Percentiles rank a stretch among this genome's conserved stretches.
Evolutionary conservation across 2,797 vertebrate genomes (phyloP).

Genomic region (Eptatretus atami): DNA sequence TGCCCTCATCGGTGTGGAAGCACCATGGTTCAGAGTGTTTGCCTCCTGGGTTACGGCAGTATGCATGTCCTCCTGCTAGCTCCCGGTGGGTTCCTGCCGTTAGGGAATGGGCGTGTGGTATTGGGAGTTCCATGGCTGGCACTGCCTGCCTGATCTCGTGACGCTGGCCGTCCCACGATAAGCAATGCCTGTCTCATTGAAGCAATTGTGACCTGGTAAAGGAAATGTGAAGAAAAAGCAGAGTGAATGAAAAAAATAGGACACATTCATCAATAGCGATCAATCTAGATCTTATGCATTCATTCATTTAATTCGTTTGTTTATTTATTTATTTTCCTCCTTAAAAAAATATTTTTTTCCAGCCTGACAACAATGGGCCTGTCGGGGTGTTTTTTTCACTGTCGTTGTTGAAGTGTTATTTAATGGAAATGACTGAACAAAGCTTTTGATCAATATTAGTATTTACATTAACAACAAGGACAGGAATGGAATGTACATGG

Average conservation of each 20-base stretch:
- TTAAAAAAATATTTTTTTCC: too few relatives aligned
- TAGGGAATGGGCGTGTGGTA: slow-evolving; percentile 39
- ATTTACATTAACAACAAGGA: too few relatives aligned
- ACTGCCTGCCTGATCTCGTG: slow-evolving; percentile 47
- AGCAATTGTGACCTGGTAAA: slow-evolving; percentile 48
- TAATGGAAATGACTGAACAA: too few relatives aligned
- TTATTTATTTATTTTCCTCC: too few relatives aligned
- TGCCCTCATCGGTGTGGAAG: slow-evolving; percentile 57
- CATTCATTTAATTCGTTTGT: too few relatives aligned
- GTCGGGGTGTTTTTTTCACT: too few relatives aligned
- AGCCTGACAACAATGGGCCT: too few relatives aligned
- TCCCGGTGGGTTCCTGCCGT: slow-evolving; percentile 34
- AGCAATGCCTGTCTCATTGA: slow-evolving; percentile 49
- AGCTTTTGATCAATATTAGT: too few relatives aligned
- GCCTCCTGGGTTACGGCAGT: slow-evolving; percentile 71
- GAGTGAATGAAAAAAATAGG: not conserved
- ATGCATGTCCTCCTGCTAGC: slow-evolving; percentile 50
- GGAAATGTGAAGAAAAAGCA: slow-evolving; percentile 14
- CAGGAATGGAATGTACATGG: too few relatives aligned
- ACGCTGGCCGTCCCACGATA: slow-evolving; percentile 42
- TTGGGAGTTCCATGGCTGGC: slow-evolving; percentile 52
- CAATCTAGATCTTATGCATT: too few relatives aligned
- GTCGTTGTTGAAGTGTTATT: too few relatives aligned
- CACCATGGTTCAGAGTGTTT: slow-evolving; percentile 86
- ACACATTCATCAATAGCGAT: too few relatives aligned